phyloP scores from a whole-genome alignment of 2,797 vertebrate species.

The Decapterus maruadsi region DNA sequence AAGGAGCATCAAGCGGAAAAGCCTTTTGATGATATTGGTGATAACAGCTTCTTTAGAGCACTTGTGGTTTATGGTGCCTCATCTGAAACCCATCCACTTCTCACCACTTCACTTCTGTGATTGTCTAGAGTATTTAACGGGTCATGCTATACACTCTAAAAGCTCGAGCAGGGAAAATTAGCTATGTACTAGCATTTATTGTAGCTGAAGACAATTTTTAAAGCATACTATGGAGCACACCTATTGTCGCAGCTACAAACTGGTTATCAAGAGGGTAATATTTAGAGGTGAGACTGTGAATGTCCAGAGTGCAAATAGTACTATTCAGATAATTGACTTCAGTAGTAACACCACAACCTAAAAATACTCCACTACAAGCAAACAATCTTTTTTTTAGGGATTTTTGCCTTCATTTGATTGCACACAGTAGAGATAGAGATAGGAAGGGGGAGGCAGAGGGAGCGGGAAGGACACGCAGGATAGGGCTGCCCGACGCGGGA shows the following conservation, averaged over 20 bases:
- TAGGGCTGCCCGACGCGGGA: no score
- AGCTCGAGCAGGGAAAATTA: constrained; percentile 71
- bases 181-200: constrained; percentile 49
- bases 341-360: background rate
- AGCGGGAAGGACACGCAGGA: no score
- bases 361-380: background rate
- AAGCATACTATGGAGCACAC: constrained; percentile 51
- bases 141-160: constrained; percentile 39
- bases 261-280: background rate
- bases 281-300: constrained; percentile 9
- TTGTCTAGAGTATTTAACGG: constrained; percentile 59
- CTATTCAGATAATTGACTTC: background rate
- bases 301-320: constrained; percentile 3
- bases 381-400: no score
- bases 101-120: constrained; percentile 29
- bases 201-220: constrained; percentile 71
- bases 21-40: background rate
- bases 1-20: constrained; percentile 7
- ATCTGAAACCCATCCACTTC: constrained; percentile 32
- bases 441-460: no score
- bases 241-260: constrained; percentile 14
- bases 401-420: no score
- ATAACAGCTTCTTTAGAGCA: constrained; percentile 19
- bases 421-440: no score
- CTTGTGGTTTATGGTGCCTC: constrained; percentile 18